phyloP scores from a whole-genome alignment of 2,797 vertebrate genomes.

The Anguilla anguilla region DNA sequence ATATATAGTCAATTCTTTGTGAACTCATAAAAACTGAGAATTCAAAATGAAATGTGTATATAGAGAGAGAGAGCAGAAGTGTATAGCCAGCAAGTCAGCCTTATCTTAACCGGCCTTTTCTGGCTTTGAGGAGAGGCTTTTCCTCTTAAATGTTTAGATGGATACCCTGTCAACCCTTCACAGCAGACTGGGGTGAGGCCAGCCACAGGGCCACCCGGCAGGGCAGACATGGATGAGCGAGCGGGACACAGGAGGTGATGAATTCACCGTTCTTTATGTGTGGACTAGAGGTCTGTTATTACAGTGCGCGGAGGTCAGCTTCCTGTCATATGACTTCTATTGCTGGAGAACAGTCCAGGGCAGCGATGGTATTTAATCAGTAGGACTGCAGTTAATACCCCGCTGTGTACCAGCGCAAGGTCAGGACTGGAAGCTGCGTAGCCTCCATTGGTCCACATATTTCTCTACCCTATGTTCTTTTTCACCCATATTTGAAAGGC shows the following conservation, averaged over 20 bases:
- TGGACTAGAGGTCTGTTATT: conserved; percentile 23
- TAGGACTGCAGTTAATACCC: neutral
- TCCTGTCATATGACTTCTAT: conserved; percentile 6
- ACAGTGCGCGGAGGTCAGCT: conserved; percentile 5
- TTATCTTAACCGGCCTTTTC: conserved; percentile 50
- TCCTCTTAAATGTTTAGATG: neutral
- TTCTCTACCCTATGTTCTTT: neutral
- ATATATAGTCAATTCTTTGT: too few species aligned
- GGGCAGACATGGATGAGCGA: conserved; percentile 34
- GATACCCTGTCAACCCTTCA: conserved; percentile 44
- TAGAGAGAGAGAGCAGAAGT: neutral
- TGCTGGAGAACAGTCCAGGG: neutral
- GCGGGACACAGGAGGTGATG: conserved; percentile 1
- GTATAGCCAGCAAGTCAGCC: conserved; percentile 27
- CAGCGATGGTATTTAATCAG: neutral
- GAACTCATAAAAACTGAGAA: too few species aligned
- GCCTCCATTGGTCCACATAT: neutral
- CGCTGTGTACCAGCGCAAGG: neutral
- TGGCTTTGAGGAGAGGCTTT: conserved; percentile 50
- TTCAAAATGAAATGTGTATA: neutral
- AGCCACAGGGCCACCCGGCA: conserved; percentile 45
- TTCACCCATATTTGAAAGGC: neutral
- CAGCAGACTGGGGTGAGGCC: conserved; percentile 44
- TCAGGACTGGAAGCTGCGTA: neutral
- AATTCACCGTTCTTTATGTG: conserved; percentile 5